phyloP scores from a whole-genome alignment of 2,888 invertebrate genomes.

The Euplagia quadripunctaria region DNA sequence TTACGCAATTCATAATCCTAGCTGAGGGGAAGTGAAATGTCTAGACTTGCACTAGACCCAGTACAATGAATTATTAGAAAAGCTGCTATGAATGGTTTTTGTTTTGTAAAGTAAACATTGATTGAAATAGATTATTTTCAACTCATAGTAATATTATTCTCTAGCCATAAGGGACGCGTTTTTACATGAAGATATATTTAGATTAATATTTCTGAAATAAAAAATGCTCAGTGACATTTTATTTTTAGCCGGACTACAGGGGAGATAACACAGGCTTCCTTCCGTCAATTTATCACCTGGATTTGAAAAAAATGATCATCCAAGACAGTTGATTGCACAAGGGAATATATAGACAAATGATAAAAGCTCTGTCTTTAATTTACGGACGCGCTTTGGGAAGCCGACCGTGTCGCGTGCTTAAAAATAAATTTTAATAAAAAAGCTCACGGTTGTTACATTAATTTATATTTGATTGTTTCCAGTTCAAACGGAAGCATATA shows the following conservation, averaged over 20 bases:
- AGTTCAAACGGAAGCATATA: slow-evolving; percentile 65
- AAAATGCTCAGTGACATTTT: slow-evolving; percentile 56
- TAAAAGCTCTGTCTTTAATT: slow-evolving; percentile 43
- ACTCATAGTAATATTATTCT: slow-evolving; percentile 10
- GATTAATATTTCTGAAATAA: slow-evolving; percentile 58
- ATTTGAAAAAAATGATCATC: slow-evolving; percentile 69
- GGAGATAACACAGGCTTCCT: slow-evolving; percentile 64
- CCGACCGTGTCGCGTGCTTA: slow-evolving; percentile 22
- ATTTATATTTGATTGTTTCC: slow-evolving; percentile 65
- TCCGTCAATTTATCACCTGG: slow-evolving; percentile 78
- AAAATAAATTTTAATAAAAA: slow-evolving; percentile 56
- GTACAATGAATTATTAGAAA: background rate
- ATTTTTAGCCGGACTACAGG: slow-evolving; percentile 67
- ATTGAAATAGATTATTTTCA: slow-evolving; percentile 19
- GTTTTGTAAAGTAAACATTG: background rate
- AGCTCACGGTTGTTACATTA: slow-evolving; percentile 53
- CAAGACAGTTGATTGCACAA: slow-evolving; percentile 55
- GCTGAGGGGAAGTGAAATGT: slow-evolving; percentile 23
- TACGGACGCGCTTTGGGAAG: slow-evolving; percentile 19
- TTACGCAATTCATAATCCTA: slow-evolving; percentile 25
- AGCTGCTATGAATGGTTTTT: background rate
- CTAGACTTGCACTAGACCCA: slow-evolving; percentile 37
- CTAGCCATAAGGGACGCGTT: slow-evolving; percentile 9
- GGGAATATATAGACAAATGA: slow-evolving; percentile 41
- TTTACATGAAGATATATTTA: slow-evolving; percentile 40